Base-by-base conservation (phyloP, 2,888 invertebrate species). In the Embidobia sp. region DNA sequence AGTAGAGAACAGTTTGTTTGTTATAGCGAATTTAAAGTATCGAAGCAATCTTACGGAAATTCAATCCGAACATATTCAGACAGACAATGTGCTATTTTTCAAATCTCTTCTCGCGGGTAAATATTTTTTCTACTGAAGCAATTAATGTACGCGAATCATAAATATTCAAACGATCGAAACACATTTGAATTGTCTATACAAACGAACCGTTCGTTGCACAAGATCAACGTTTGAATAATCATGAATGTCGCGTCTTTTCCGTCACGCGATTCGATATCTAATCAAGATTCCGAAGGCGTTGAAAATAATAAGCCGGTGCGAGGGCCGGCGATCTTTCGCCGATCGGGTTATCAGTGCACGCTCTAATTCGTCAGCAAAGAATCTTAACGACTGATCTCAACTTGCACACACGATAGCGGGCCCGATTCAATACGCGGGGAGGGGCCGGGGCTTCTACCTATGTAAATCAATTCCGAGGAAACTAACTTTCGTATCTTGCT, bases 391-490 rank as follows among this genome's bases (percentile, higher is more conserved):
- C 72, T 61, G 57, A 73, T 77, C 57, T 57, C 67, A 69, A 69
- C 73, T 77, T 73, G 51, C 59, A 51, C 63, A 55, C 48, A 48
- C 63, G 70, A 64, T 53, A 76, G 53, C 33, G 22, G 33, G 44
- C 66, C 44, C 31, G 13, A 69, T 64, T 57, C 57, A 64, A 69
- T 64, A 69, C 63, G 55, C 18, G 53, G 26, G 33, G 6, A 37
- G 51, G 15, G 46, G 44, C n/a, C 18, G 46, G 16, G 7, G 46
- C 11, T 42, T 22, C 40, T 77, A 79, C 67, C 76, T 69, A 80
- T 79, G 79, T 78, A 81, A 80, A 79, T 79, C 79, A 80, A 82
- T 80, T 82, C 78, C 53, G 78, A 77, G 64, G 63, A 46, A 80
- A 72, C 51, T 70, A 79, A 80, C 66, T 79, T 82, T 79, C 64